phyloP scores from a whole-genome alignment of 1,140 invertebrate genomes.

The Frieseomelitta varia region DNA sequence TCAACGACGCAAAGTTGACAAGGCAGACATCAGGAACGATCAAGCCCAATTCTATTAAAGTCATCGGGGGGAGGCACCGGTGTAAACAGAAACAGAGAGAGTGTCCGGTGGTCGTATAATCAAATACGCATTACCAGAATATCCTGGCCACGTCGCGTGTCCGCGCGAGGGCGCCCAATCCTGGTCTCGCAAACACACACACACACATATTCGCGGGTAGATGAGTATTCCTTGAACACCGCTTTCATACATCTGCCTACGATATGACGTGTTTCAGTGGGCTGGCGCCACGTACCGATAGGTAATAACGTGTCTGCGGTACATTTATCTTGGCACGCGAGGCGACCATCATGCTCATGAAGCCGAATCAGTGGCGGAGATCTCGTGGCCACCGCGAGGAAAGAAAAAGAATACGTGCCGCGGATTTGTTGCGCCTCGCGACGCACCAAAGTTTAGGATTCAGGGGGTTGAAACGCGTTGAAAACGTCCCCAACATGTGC shows the following conservation, averaged over 20 bases:
- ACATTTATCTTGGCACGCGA: slow-evolving; percentile 60
- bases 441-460: background rate
- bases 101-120: slow-evolving; percentile 71
- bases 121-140: slow-evolving; percentile 79
- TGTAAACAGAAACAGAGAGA: slow-evolving; percentile 27
- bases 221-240: slow-evolving; percentile 57
- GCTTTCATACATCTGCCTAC: slow-evolving; percentile 50
- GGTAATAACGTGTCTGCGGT: slow-evolving; percentile 65
- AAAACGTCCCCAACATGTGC: background rate
- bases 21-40: background rate
- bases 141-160: slow-evolving; percentile 56
- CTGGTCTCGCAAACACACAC: background rate
- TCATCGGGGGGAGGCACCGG: background rate
- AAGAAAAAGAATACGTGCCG: slow-evolving; percentile 35
- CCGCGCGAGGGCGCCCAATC: slow-evolving; percentile 39
- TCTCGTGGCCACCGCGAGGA: slow-evolving; percentile 18
- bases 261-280: slow-evolving; percentile 50
- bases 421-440: slow-evolving; percentile 33
- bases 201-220: slow-evolving; percentile 9
- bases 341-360: slow-evolving; percentile 54
- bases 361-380: slow-evolving; percentile 44
- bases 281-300: slow-evolving; percentile 57
- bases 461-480: background rate
- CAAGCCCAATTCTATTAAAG: slow-evolving; percentile 12
- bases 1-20: background rate